These are phyloP conservation scores for Toxostoma redivivum DNA, from an alignment of 2,113 vertebrate genomes.

Conservation along the genomic window DNA sequence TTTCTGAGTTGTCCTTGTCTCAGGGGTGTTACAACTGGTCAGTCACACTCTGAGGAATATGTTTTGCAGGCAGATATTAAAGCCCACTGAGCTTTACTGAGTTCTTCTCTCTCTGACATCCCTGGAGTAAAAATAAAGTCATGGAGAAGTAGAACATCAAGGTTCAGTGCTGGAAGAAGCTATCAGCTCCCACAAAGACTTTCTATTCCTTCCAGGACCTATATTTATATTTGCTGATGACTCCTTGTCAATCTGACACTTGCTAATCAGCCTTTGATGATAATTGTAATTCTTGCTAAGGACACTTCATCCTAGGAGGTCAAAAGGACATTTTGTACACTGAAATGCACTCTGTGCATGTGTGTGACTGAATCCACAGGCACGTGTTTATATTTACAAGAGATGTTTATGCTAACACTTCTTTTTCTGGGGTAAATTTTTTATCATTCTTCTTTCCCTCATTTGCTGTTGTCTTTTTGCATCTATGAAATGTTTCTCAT, in stretches of 20 bases:
- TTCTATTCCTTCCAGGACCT: not conserved
- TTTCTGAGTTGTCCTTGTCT: not conserved
- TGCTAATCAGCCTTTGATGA: not conserved
- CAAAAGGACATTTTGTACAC: not conserved
- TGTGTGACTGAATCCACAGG: not conserved
- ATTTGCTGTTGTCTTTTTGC: not conserved
- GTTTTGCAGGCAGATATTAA: not conserved
- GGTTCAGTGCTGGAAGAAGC: not conserved
- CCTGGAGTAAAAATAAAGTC: not conserved
- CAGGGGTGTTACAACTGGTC: not conserved
- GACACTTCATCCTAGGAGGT: not conserved
- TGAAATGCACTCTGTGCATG: not conserved
- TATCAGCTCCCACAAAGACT: not conserved
- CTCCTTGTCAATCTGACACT: conserved; percentile 5
- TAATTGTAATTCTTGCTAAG: not conserved
- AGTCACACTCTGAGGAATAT: not conserved
- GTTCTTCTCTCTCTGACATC: not conserved
- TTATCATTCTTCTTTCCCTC: not conserved
- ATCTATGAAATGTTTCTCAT: not conserved
- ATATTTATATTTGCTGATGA: not conserved
- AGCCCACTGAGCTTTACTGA: not conserved
- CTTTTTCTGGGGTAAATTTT: not conserved
- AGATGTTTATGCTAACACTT: not conserved
- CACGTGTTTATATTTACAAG: not conserved
- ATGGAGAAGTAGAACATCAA: not conserved